These are phyloP conservation scores for Hesperia comma DNA, from an alignment of 2,888 invertebrate genomes.

Conservation along the genomic window DNA sequence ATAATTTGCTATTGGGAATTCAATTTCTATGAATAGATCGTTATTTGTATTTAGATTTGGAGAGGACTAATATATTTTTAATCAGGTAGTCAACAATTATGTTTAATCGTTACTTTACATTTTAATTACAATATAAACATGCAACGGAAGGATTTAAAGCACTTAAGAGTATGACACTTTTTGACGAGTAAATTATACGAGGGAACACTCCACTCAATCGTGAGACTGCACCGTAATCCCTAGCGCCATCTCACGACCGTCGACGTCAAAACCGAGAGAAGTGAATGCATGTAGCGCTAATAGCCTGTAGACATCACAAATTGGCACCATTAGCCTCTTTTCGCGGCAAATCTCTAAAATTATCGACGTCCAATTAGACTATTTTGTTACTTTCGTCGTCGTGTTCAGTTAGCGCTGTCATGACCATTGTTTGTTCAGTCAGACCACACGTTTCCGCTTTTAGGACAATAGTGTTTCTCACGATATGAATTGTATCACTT, in stretches of 20 bases:
- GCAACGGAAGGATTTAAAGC: slow-evolving; percentile 13
- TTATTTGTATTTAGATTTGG: slow-evolving; percentile 10
- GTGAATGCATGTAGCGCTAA: slow-evolving; percentile 54
- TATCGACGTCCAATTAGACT: slow-evolving; percentile 59
- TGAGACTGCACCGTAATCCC: slow-evolving; percentile 60
- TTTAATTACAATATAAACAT: background rate
- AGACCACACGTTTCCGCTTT: slow-evolving; percentile 39
- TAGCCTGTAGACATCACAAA: slow-evolving; percentile 60
- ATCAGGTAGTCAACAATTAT: background rate
- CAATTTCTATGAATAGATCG: slow-evolving; percentile 23
- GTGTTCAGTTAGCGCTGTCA: slow-evolving; percentile 39
- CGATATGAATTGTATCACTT: slow-evolving; percentile 30
- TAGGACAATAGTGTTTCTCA: slow-evolving; percentile 39
- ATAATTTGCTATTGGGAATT: slow-evolving; percentile 29
- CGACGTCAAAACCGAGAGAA: slow-evolving; percentile 64
- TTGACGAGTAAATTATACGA: slow-evolving; percentile 41
- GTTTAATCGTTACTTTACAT: background rate
- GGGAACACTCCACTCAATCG: slow-evolving; percentile 50
- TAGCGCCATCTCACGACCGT: slow-evolving; percentile 70
- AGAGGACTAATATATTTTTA: slow-evolving; percentile 6
- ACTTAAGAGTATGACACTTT: slow-evolving; percentile 15
- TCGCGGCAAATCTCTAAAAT: slow-evolving; percentile 56
- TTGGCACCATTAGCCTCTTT: slow-evolving; percentile 64
- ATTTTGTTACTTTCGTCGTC: slow-evolving; percentile 49
- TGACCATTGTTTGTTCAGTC: slow-evolving; percentile 36